A percentile compares a stretch with the other conserved stretches of the same genome.
Evolutionary conservation across 2,888 invertebrate genomes (phyloP).

Genomic region (Drosophila kuntzei): DNA sequence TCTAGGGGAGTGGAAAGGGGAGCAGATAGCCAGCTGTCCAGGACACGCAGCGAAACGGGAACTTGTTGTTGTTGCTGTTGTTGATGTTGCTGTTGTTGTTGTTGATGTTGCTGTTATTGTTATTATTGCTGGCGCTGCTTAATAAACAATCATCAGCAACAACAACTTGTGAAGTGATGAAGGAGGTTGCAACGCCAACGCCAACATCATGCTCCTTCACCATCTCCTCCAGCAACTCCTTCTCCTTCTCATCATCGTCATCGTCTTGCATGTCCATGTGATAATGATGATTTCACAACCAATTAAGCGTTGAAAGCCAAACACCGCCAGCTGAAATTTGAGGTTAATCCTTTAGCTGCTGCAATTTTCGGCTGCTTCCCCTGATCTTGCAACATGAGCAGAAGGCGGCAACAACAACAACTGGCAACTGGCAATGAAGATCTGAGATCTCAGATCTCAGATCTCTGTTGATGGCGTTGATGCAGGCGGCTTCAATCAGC

Average conservation of each 20-base stretch:
- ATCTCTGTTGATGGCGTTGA: conserved; percentile 76
- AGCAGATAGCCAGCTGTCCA: conserved; percentile 25
- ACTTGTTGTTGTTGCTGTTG: conserved; percentile 3
- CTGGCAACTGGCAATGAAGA: conserved; percentile 58
- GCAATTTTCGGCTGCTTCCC: conserved; percentile 72
- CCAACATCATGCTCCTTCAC: conserved; percentile 6
- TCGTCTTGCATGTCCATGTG: conserved; percentile 72
- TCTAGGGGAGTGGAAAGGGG: neutral
- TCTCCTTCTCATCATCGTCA: conserved; percentile 19
- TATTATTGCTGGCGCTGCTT: conserved; percentile 71
- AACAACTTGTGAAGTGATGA: conserved; percentile 54
- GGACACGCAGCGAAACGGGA: conserved; percentile 51
- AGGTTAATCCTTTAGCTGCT: conserved; percentile 80
- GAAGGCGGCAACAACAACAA: conserved; percentile 68
- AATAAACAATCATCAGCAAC: conserved; percentile 79
- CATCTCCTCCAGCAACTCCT: neutral
- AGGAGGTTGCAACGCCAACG: conserved; percentile 62
- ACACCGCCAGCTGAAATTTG: conserved; percentile 82
- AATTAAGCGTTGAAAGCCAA: conserved; percentile 83
- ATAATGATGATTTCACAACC: conserved; percentile 82
- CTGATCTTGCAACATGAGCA: conserved; percentile 68
- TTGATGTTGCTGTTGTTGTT: conserved; percentile 69
- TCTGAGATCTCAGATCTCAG: conserved; percentile 60
- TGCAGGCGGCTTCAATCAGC: conserved; percentile 81
- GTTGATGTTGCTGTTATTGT: conserved; percentile 1